Evolutionary conservation across 2,888 invertebrate species (phyloP), one percentile per base, ranked within the genome.

Genomic region (Pammene fasciana): DNA sequence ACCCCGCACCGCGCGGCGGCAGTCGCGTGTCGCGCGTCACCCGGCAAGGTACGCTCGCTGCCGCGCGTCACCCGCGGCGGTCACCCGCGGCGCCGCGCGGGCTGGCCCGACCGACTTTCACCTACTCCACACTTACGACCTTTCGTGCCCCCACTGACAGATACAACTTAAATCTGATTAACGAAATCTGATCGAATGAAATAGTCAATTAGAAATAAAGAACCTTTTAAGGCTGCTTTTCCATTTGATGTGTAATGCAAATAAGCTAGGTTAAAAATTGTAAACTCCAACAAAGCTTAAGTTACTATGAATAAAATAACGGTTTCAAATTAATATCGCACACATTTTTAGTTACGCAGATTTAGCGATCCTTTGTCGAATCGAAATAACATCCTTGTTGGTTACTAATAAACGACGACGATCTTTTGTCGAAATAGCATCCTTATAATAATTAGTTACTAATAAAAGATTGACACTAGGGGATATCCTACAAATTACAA

Each of bases 41-140:
- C 43, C 72, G 68, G 65, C 68, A 59, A 60, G 56, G 68, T 55
- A 64, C 55, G 55, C 41, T 68, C 26, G 52, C 50, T 16, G 52
- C 71, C 26, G 67, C 59, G 71, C 65, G 59, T n/a, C n/a, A n/a
- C n/a, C 50, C 46, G 56, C 46, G 11, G 41, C n/a, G n/a, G n/a
- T n/a, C n/a, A n/a, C 45, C 36, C 48, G 55, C 56, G 46, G 55
- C 65, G 52, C 59, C 57, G 72, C 64, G 38, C 56, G 65, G 48
- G 34, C 54, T 14, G 57, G 14, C 62, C 16, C 38, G 38, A 54
- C 16, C 38, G 38, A 54, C 54, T 54, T 48, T 50, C 18, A 50
- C 50, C 50, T 50, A 50, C 50, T 8, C 6, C 6, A 43, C 43
- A 43, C 11, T 11, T 50, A 18, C 50, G 26, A 50, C 50, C 50